Percentiles rank a stretch among this genome's conserved stretches.
Evolutionary conservation across 2,113 vertebrate genomes (phyloP).

Genomic region (Redunca redunca): DNA sequence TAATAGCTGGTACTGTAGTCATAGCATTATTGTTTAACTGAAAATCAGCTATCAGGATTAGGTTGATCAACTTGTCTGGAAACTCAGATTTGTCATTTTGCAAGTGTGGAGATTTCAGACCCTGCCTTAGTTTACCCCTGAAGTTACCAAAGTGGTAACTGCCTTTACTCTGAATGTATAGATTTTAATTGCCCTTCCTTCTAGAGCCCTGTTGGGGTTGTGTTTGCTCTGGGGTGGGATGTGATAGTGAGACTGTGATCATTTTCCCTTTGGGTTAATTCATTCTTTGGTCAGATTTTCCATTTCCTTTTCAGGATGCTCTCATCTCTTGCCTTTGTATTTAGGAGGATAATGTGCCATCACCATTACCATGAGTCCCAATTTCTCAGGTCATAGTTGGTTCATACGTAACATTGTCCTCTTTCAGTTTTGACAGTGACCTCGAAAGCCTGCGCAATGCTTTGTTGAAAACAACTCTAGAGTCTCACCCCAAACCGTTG

Average conservation of each 20-base stretch:
- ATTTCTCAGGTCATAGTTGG: neutral
- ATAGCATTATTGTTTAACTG: neutral
- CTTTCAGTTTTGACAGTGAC: slow-evolving; percentile 89
- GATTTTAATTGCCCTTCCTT: neutral
- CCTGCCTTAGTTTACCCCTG: neutral
- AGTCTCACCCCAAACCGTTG: slow-evolving; percentile 78
- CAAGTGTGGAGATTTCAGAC: neutral
- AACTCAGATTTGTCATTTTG: neutral
- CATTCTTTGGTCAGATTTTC: neutral
- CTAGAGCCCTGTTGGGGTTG: neutral
- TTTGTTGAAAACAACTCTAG: slow-evolving; percentile 89
- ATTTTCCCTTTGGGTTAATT: neutral
- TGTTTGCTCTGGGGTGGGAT: neutral
- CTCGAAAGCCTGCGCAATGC: slow-evolving; percentile 89
- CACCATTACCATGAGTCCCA: neutral
- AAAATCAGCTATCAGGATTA: neutral
- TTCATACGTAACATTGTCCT: slow-evolving; percentile 24
- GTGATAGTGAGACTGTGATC: accelerated
- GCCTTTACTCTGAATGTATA: neutral
- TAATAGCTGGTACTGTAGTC: neutral
- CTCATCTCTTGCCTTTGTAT: neutral
- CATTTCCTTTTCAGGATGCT: neutral
- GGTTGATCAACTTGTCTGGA: neutral
- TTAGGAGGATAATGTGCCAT: neutral
- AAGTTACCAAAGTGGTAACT: neutral